Conservation (phyloP, 2,113 vertebrate species). For the Pterocles gutturalis region DNA sequence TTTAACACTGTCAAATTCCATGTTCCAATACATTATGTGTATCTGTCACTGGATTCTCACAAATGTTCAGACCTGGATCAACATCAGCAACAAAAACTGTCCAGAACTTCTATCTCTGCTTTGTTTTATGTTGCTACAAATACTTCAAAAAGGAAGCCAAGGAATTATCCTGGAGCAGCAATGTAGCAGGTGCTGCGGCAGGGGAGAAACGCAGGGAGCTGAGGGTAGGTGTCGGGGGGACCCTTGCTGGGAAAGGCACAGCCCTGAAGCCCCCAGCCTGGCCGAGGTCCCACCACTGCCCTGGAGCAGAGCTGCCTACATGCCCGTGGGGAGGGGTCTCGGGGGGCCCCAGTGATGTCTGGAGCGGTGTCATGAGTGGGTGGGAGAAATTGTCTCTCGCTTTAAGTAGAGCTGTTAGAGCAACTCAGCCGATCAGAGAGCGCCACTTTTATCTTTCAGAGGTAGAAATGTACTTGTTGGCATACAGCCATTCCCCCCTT, state of each 20-base stretch:
- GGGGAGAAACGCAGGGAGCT: fast-evolving
- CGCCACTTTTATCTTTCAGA: background rate
- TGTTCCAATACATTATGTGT: background rate
- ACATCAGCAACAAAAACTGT: background rate
- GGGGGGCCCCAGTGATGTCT: fast-evolving
- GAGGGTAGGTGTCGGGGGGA: background rate
- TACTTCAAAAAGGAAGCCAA: background rate
- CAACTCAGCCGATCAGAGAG: background rate
- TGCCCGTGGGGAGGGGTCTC: fast-evolving
- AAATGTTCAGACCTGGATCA: background rate
- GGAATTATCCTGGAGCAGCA: background rate
- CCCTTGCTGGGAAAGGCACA: background rate
- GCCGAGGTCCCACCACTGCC: fast-evolving
- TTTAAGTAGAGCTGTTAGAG: background rate
- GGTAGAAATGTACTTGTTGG: background rate
- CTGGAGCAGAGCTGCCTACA: fast-evolving
- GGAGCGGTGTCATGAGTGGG: fast-evolving
- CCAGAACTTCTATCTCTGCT: background rate
- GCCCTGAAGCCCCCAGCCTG: background rate
- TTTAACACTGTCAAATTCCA: background rate
- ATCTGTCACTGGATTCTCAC: background rate
- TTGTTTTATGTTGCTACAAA: background rate
- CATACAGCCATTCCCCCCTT: background rate
- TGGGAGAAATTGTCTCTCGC: background rate
- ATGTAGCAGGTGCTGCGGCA: background rate